These are phyloP conservation scores for Coluber constrictor DNA, from an alignment of 2,797 vertebrate genomes.

Conservation along the genomic window DNA sequence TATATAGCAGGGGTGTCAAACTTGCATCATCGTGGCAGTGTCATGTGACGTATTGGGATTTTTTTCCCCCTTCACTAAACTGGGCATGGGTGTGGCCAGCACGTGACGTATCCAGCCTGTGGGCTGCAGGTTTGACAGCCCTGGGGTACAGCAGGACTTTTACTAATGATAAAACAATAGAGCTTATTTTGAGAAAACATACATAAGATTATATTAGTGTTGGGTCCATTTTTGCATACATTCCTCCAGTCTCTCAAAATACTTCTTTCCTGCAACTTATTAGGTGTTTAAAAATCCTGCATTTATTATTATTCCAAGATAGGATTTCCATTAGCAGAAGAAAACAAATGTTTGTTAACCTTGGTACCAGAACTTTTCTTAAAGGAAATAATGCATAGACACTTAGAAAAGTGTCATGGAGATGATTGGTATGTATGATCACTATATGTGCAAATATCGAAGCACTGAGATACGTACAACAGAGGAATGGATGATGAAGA, in stretches of 20 bases:
- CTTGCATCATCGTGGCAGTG: no score
- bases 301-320: background rate
- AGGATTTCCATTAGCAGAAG: background rate
- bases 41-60: no score
- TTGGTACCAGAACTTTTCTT: background rate
- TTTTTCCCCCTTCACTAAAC: no score
- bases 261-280: background rate
- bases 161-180: background rate
- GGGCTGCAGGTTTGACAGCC: no score
- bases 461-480: background rate
- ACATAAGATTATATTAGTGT: background rate
- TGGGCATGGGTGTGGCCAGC: no score
- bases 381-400: background rate
- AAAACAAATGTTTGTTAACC: background rate
- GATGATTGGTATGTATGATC: background rate
- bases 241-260: background rate
- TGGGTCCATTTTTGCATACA: background rate
- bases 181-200: background rate
- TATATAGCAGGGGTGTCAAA: background rate
- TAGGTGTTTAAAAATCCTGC: background rate
- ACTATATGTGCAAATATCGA: background rate
- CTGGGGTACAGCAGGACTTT: background rate
- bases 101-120: fast-evolving
- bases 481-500: background rate
- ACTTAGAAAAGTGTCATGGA: background rate